Conservation (phyloP, 2,797 vertebrate genomes). For the Sebastes minor region DNA sequence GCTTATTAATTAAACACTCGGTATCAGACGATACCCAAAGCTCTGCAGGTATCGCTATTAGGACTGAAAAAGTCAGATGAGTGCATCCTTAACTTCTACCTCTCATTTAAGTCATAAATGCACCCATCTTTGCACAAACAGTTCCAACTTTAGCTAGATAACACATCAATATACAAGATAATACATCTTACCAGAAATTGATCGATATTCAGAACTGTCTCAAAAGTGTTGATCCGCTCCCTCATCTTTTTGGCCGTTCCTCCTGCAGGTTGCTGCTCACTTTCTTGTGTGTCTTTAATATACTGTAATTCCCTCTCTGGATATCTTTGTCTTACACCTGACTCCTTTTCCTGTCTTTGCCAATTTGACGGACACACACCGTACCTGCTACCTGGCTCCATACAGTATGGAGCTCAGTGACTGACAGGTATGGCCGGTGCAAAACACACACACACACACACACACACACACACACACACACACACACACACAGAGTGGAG, state of each 20-base stretch:
- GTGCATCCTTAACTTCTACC: background rate
- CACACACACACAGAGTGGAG: conserved; percentile 9
- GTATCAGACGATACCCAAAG: too few species aligned
- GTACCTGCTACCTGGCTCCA: conserved; percentile 62
- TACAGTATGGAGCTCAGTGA: conserved; percentile 40
- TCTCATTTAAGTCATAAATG: background rate
- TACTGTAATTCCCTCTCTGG: conserved; percentile 22
- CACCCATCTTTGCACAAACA: background rate
- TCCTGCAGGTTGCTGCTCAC: conserved; percentile 11
- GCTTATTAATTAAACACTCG: too few species aligned
- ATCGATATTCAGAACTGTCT: conserved; percentile 82
- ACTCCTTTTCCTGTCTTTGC: conserved; percentile 54
- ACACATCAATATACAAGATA: background rate
- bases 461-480: conserved; percentile 8
- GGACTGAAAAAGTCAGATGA: too few species aligned
- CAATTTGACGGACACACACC: conserved; percentile 29
- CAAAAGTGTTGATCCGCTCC: conserved; percentile 81
- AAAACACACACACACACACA: conserved; percentile 5
- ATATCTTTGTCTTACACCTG: conserved; percentile 59
- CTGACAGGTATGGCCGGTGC: conserved; percentile 50
- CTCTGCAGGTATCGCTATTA: too few species aligned
- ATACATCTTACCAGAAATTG: conserved; percentile 81
- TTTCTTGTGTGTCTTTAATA: conserved; percentile 22
- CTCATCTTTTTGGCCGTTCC: conserved; percentile 61
- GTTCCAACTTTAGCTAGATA: background rate